Percentiles rank a stretch among this genome's conserved stretches.
These are phyloP conservation scores for Heterocephalus glaber DNA, from an alignment of 2,113 vertebrate species.

Conservation along the genomic window DNA sequence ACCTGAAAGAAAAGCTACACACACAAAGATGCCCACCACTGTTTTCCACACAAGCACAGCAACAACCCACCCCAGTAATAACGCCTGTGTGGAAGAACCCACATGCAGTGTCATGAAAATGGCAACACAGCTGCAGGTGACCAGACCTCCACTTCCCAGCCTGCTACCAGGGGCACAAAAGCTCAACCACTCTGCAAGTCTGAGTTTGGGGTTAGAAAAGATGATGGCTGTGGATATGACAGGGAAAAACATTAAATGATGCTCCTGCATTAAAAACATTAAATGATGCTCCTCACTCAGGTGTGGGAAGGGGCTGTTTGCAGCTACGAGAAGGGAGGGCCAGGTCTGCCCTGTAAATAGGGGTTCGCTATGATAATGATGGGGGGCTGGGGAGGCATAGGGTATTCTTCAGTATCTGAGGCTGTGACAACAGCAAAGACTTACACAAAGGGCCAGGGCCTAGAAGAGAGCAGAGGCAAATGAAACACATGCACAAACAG, in stretches of 20 bases:
- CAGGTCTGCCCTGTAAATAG: not conserved
- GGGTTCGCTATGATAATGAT: too few relatives aligned
- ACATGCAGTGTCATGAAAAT: not conserved
- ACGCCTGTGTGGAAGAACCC: not conserved
- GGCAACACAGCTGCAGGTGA: rapidly evolving
- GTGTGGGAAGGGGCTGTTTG: not conserved
- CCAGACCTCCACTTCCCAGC: not conserved
- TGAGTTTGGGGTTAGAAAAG: not conserved
- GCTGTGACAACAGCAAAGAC: not conserved
- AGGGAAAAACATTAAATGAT: not conserved
- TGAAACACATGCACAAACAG: not conserved
- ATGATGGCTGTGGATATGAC: rapidly evolving
- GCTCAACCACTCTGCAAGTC: rapidly evolving
- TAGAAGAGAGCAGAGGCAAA: not conserved
- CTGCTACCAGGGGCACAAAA: too few relatives aligned
- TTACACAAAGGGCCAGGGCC: not conserved
- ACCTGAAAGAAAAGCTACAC: not conserved
- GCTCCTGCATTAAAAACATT: too few relatives aligned
- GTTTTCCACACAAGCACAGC: not conserved
- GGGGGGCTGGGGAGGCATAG: not conserved
- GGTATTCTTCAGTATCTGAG: not conserved
- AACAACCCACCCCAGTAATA: too few relatives aligned
- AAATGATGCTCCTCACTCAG: too few relatives aligned
- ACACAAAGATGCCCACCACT: not conserved
- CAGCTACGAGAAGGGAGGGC: too few relatives aligned